phyloP scores from a whole-genome alignment of 1,140 invertebrate species.

The Grapholita molesta region DNA sequence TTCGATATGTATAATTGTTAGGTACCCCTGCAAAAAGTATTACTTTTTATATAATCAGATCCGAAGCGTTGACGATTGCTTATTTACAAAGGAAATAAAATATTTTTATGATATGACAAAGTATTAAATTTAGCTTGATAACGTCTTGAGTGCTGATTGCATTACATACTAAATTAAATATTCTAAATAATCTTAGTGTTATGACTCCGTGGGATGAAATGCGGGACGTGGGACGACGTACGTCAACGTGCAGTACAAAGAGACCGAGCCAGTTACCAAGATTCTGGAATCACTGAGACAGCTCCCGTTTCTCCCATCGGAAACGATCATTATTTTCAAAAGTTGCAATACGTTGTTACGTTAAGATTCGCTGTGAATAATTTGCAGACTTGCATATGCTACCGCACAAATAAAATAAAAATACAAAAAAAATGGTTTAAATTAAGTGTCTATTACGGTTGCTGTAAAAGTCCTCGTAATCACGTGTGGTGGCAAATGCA shows the following conservation, averaged over 20 bases:
- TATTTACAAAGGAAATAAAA: constrained; percentile 48
- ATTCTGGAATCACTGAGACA: constrained; percentile 29
- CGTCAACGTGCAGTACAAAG: constrained; percentile 62
- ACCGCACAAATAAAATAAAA: constrained; percentile 68
- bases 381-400: constrained; percentile 68
- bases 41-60: constrained; percentile 34
- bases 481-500: constrained; percentile 73
- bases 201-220: constrained; percentile 48
- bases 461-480: constrained; percentile 46
- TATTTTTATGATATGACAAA: constrained; percentile 75
- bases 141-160: constrained; percentile 38
- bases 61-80: constrained; percentile 39
- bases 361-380: constrained; percentile 66
- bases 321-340: constrained; percentile 39
- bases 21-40: constrained; percentile 49
- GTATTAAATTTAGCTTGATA: constrained; percentile 64
- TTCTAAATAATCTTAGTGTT: constrained; percentile 24
- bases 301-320: constrained; percentile 46
- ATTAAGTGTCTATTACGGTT: constrained; percentile 31
- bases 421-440: constrained; percentile 47
- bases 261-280: constrained; percentile 68
- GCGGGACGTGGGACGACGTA: constrained; percentile 28
- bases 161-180: constrained; percentile 40
- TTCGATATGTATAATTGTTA: constrained; percentile 46
- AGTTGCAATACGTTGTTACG: constrained; percentile 60